phyloP scores from a whole-genome alignment of 2,797 vertebrate genomes.

The Novumbra hubbsi region DNA sequence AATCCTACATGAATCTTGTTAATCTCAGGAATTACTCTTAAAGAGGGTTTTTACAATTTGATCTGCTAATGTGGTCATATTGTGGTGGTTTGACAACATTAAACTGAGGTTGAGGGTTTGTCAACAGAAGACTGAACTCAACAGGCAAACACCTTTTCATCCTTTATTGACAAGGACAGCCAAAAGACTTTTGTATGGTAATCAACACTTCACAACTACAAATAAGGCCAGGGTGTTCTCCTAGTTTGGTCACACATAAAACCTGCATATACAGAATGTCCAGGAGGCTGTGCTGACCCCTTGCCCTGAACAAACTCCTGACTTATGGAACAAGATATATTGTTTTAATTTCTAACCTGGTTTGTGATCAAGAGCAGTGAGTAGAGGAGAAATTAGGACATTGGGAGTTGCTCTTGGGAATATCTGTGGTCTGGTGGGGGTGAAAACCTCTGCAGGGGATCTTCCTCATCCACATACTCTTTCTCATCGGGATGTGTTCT shows the following conservation, averaged over 20 bases:
- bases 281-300: neutral
- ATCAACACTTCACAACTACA: neutral
- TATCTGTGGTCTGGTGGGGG: constrained; percentile 47
- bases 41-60: constrained; percentile 47
- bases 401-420: constrained; percentile 66
- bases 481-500: constrained; percentile 64
- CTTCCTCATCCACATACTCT: constrained; percentile 66
- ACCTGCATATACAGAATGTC: neutral
- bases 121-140: constrained; percentile 70
- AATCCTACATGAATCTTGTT: constrained; percentile 48
- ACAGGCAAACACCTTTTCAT: constrained; percentile 69
- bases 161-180: constrained; percentile 69
- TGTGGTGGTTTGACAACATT: constrained; percentile 49
- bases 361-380: neutral
- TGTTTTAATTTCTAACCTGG: neutral
- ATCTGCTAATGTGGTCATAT: constrained; percentile 69
- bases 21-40: constrained; percentile 65
- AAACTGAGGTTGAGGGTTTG: constrained; percentile 51
- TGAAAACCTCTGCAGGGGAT: constrained; percentile 75
- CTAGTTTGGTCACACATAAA: neutral
- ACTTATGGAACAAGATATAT: neutral
- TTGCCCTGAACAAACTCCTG: neutral
- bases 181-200: constrained; percentile 18
- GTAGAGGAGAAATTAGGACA: constrained; percentile 25
- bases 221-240: neutral